Evolutionary conservation across 1,140 invertebrate species (phyloP), one percentile per base, ranked within the genome.

Genomic region (Meloidogyne floridensis): DNA sequence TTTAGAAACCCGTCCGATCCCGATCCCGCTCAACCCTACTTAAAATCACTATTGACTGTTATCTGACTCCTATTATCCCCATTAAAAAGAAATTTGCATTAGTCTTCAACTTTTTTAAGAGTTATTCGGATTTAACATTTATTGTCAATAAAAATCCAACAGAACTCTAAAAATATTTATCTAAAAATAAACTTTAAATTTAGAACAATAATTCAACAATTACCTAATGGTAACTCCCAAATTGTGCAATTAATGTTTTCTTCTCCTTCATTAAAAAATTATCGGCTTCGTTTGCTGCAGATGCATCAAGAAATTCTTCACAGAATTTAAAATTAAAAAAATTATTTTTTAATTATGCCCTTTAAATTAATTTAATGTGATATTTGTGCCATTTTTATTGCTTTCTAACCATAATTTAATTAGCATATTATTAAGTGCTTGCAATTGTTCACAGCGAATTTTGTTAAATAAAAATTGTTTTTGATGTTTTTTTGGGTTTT

Each of bases 301-400:
- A 56, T 80, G 76, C 80, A 80, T 51, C 80, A 80, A 72, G 11
- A 42, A 9, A 42, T 71, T n/a, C 76, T 80, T 65, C 59, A 65
- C 15, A 59, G 13, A 59, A 15, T 5, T 3, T 59, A 13, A 59
- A 59, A 3, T 47, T 6, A 47, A 47, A 47, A 6, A 47, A 47
- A 47, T 47, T 6, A 47, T 47, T 47, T 47, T 47, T 47, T 47
- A 47, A 13, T 9, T 9, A 15, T 65, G 59, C 59, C 59, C 7
- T 6, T 65, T 65, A 7, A 65, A 65, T 15, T 15, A n/a, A n/a
- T n/a, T 65, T 65, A 65, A 65, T 65, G 59, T 65, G 59, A 65
- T 65, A 15, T 65, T 65, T 65, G 15, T 59, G 11, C 47, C 47
- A 47, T 59, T 65, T 65, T 65, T 65, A 65, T 65, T n/a, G 56